Conservation (phyloP, 2,113 vertebrate species). For the Pterocles orientalis region DNA sequence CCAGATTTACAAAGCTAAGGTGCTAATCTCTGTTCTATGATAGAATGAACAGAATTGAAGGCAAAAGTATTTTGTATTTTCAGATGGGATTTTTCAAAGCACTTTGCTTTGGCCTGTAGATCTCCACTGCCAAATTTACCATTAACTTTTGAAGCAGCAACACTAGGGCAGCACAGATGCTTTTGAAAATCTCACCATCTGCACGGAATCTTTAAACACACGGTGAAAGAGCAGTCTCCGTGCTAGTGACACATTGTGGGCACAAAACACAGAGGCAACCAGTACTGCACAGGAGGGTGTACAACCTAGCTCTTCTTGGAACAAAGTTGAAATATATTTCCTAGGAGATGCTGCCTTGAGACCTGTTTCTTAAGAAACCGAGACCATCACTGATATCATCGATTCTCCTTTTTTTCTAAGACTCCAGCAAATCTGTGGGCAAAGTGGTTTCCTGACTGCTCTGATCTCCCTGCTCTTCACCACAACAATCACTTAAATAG, state of each 20-base stretch:
- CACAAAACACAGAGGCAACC: neutral
- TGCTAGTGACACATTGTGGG: neutral
- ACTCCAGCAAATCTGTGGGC: neutral
- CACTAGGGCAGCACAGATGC: neutral
- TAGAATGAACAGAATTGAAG: conserved; percentile 7
- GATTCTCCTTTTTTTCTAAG: neutral
- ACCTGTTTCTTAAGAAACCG: neutral
- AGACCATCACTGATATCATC: neutral
- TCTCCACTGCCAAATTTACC: neutral
- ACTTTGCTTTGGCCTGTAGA: neutral
- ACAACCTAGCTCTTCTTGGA: neutral
- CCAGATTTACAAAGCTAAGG: conserved; percentile 38
- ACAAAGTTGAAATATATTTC: neutral
- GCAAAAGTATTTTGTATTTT: conserved; percentile 28
- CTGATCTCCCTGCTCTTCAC: neutral
- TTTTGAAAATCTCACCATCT: neutral
- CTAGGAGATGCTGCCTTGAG: neutral
- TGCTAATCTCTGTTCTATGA: neutral
- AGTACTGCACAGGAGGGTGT: neutral
- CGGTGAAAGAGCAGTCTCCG: neutral
- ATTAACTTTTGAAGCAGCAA: neutral
- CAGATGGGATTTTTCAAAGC: neutral
- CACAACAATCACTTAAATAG: neutral
- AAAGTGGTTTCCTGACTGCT: neutral
- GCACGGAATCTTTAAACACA: neutral